Conservation (phyloP, 2,888 invertebrate species). For the Brachypalpus laphriformis region DNA sequence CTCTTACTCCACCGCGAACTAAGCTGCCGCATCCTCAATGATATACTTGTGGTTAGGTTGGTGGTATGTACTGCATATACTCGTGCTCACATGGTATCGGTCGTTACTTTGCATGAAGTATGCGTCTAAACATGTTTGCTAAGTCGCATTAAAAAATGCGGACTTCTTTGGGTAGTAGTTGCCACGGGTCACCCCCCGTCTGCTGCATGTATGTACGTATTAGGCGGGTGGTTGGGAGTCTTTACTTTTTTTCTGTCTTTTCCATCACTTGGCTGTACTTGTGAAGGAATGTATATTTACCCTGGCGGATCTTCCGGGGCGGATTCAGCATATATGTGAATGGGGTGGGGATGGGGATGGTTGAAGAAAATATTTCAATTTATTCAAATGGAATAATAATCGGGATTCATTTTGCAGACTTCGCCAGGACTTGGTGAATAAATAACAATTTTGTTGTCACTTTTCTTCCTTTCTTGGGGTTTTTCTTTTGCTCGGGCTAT, state of each 20-base stretch:
- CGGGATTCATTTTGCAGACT: conserved; percentile 63
- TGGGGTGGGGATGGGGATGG: background rate
- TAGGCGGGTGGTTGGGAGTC: background rate
- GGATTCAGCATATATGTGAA: conserved; percentile 61
- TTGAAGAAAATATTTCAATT: conserved; percentile 63
- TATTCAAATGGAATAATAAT: conserved; percentile 72
- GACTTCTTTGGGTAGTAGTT: conserved; percentile 36
- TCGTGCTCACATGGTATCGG: conserved; percentile 19
- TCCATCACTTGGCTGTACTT: background rate
- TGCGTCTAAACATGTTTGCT: conserved; percentile 62
- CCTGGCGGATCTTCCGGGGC: conserved; percentile 51
- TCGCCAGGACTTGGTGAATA: conserved; percentile 42
- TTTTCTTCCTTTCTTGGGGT: background rate
- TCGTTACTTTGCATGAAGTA: conserved; percentile 1
- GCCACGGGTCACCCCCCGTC: background rate
- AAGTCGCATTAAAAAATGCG: conserved; percentile 57
- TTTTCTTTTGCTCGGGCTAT: background rate
- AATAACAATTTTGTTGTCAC: conserved; percentile 56
- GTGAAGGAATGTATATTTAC: conserved; percentile 33
- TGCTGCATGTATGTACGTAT: background rate
- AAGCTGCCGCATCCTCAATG: conserved; percentile 46
- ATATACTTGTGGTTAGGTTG: conserved; percentile 48
- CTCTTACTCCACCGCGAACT: conserved; percentile 48
- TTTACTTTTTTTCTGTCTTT: background rate
- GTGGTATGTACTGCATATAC: background rate